Evolutionary conservation across 2,888 invertebrate genomes (phyloP).

Genomic region (Theretra japonica): DNA sequence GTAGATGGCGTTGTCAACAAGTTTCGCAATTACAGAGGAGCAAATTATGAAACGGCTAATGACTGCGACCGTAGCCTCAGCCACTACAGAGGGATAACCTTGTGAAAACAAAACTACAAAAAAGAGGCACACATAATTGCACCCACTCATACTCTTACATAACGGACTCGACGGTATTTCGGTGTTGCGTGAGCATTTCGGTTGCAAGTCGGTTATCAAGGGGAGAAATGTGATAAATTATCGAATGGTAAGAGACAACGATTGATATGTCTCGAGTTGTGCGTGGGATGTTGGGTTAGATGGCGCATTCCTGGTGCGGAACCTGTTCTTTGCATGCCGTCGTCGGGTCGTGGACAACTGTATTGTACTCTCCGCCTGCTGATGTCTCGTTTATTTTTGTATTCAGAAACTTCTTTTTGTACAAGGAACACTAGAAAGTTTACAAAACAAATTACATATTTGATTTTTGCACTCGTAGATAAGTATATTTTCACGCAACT

Average conservation of each 20-base stretch:
- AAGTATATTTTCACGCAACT: too few species aligned
- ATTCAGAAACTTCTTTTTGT: background rate
- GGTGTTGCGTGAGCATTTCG: slow-evolving; percentile 39
- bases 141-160: slow-evolving; percentile 11
- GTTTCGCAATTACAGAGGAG: background rate
- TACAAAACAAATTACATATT: too few species aligned
- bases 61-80: background rate
- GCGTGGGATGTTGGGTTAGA: slow-evolving; percentile 42
- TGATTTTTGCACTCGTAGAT: too few species aligned
- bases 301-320: slow-evolving; percentile 24
- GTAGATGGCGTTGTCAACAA: background rate
- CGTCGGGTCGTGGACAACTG: slow-evolving; percentile 24
- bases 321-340: slow-evolving; percentile 27
- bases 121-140: background rate
- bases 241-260: slow-evolving; percentile 43
- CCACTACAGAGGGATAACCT: background rate
- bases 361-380: slow-evolving; percentile 17
- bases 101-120: background rate
- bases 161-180: slow-evolving; percentile 39
- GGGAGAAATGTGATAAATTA: slow-evolving; percentile 45
- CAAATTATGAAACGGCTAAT: slow-evolving; percentile 1
- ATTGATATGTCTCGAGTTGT: slow-evolving; percentile 51
- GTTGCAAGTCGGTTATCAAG: slow-evolving; percentile 17
- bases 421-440: background rate
- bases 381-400: background rate